A percentile compares a stretch with the other conserved stretches of the same genome.
These are phyloP conservation scores for Apteryx owenii DNA, from an alignment of 2,113 vertebrate species.

Conservation along the genomic window DNA sequence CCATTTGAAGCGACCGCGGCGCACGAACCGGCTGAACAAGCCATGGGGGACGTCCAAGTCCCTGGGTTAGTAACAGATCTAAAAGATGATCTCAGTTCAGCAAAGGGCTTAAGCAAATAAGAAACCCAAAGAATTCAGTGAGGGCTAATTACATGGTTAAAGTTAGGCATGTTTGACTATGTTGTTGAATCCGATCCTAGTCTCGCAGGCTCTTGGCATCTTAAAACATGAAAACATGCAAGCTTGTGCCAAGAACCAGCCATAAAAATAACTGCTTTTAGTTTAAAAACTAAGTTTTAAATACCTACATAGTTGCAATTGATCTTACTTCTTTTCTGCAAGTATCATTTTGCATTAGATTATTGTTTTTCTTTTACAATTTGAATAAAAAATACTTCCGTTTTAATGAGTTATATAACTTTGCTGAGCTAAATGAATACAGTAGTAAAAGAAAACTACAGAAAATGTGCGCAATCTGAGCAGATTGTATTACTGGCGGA, in stretches of 20 bases:
- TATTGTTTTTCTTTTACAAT: not conserved
- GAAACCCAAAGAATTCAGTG: not conserved
- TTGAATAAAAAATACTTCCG: constrained; percentile 33
- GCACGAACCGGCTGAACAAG: not conserved
- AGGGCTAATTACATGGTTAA: not conserved
- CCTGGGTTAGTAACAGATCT: not conserved
- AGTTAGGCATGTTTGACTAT: not conserved
- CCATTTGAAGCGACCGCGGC: not conserved
- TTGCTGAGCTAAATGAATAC: constrained; percentile 58
- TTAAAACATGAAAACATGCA: not conserved
- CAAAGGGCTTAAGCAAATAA: not conserved
- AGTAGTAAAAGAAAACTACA: constrained; percentile 43
- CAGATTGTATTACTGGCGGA: constrained; percentile 26
- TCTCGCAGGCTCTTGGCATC: not conserved
- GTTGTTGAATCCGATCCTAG: constrained; percentile 1
- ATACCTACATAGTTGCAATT: not conserved
- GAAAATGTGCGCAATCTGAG: constrained; percentile 38
- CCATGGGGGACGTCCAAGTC: not conserved
- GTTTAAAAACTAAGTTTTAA: not conserved
- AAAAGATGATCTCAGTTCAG: not conserved
- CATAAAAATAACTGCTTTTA: constrained; percentile 4
- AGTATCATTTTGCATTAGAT: not conserved
- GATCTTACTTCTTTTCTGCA: not conserved
- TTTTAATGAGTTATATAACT: constrained; percentile 67
- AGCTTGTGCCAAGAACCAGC: not conserved